Evolutionary conservation across 2,888 invertebrate species (phyloP), one percentile per base, ranked within the genome.

Genomic region (Microchrysa polita): DNA sequence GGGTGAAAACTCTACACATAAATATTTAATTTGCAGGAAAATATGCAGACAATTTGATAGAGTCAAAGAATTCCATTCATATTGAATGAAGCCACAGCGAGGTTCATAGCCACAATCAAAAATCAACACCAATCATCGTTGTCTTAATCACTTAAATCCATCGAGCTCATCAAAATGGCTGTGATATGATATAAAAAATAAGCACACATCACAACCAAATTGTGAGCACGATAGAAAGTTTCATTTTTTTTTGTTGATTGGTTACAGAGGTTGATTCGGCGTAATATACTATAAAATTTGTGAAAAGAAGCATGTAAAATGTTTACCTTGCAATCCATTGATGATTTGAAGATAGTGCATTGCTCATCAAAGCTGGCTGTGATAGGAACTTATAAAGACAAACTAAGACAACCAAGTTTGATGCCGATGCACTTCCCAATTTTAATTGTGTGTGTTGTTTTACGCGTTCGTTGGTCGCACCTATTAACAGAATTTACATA

Each of bases 321-420:
- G 2, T 52, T 16, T 52, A 52, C 2, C 16, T 16, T 5, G 12
- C 27, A 34, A 34, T 34, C 52, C 10, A 22, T 48, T n/a, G 65
- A 48, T 44, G 65, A 59, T 27, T 61, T 71, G 61, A 74, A 74
- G 75, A 76, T 76, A 76, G 75, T 81, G 82, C 82, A 81, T 82
- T 83, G 83, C 83, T 83, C 84, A 84, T 84, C 84, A 84, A 84
- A 84, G 82, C 83, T 83, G 83, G 83, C 83, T 83, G 83, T 84
- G 84, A 84, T 84, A 84, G 81, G 79, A 79, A 81, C 79, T 80
- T 79, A 79, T 79, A 79, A 80, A 79, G 52, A 34, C 60, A 80
- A 67, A 77, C 82, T 83, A 80, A 79, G 79, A 81, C 83, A 83
- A 81, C 83, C 83, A 82, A 81, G 82, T 83, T 83, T 83, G 83